phyloP scores from a whole-genome alignment of 35 echinoderm and acorn worm genomes.

The Ophioderma brevispina region DNA sequence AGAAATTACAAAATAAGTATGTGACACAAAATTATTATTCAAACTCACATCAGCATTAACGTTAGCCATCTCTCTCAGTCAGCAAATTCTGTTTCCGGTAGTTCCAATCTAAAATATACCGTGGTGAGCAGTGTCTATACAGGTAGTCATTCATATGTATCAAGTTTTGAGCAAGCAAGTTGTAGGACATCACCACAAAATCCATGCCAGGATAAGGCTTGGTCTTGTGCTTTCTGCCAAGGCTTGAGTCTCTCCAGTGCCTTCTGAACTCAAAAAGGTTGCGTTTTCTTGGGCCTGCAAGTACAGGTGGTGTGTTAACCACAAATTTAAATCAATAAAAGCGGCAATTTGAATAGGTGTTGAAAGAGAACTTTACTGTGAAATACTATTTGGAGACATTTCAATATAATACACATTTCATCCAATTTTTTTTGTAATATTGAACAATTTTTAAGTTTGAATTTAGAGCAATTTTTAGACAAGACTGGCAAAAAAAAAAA shows the following conservation, averaged over 20 bases:
- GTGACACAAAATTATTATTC: too few relatives aligned
- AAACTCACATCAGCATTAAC: slow-evolving; percentile 56
- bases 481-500: too few relatives aligned
- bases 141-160: slow-evolving; percentile 28
- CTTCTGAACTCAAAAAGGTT: background rate
- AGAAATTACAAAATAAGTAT: too few relatives aligned
- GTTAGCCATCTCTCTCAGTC: slow-evolving; percentile 14
- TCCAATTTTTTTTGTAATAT: too few relatives aligned
- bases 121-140: slow-evolving; percentile 22
- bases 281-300: background rate
- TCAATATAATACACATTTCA: too few relatives aligned
- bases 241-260: slow-evolving; percentile 6
- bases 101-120: slow-evolving; percentile 35
- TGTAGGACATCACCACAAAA: slow-evolving; percentile 50
- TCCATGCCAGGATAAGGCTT: slow-evolving; percentile 6
- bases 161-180: slow-evolving; percentile 57
- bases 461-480: too few relatives aligned
- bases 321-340: background rate
- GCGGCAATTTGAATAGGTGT: too few relatives aligned
- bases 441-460: too few relatives aligned
- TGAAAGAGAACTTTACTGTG: too few relatives aligned
- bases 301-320: too few relatives aligned
- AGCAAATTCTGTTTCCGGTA: slow-evolving; percentile 32
- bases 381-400: too few relatives aligned
- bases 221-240: background rate